Evolutionary conservation across 2,888 invertebrate species (phyloP), one percentile per base, ranked within the genome.

Genomic region (Geotrupes spiniger): DNA sequence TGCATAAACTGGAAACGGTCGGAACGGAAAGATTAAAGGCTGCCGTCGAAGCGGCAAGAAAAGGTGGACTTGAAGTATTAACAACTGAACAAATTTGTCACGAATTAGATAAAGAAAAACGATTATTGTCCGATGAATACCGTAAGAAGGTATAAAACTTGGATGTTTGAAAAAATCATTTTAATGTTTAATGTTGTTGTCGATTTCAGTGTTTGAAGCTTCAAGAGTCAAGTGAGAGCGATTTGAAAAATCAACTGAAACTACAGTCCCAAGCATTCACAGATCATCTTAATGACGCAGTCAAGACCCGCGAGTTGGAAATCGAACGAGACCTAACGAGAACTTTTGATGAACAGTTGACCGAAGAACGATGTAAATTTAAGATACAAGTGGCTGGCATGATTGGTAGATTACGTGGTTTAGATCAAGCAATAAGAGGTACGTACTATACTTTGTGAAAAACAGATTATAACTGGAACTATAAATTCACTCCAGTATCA

Each of bases 251-350:
- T 9, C 87, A 92, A 63, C 70, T 98, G 49, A 88, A 89, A 66
- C 80, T 89, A 42, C 94, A 95, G 64, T 82, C 87, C 1, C 90
- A 92, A 62, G 85, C 92, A 0, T 93, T 95, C 70, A 78, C 84
- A 39, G 93, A 94, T 67, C 85, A 91, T 56, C 68, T 91, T 50
- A 78, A 80, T 33, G 89, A 89, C 61, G 85, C 84, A 1, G 74
- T 96, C 9, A 72, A 74, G 2, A 59, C 72, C 5, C 74, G 74
- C 26, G 78, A 78, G 54, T 60, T 63, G 36, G 79, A 80, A 65
- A 62, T 79, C 38, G 77, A 78, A 45, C 72, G 78, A 15, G 63
- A 66, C 40, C 75, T 80, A 53, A 73, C 76, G 31, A 76, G 80
- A 4, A 76, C 80, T 51, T 70, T 87, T 21, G 83, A 85, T 58